A percentile compares a stretch with the other conserved stretches of the same genome.
phyloP scores from a whole-genome alignment of 2,113 vertebrate species.

The Odocoileus virginianus region DNA sequence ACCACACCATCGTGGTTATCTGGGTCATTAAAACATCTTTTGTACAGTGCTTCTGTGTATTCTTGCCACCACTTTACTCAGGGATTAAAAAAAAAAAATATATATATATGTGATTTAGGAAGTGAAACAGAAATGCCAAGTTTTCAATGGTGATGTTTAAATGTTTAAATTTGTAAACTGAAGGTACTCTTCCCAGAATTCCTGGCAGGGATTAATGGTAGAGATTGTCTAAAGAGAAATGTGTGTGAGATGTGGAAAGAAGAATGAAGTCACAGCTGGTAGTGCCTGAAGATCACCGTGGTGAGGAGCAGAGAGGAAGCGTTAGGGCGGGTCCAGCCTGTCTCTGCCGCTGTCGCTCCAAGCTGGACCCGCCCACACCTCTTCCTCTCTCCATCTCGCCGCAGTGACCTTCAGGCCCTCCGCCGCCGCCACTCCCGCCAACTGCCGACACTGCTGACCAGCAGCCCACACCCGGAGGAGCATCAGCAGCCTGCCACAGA shows the following conservation, averaged over 20 bases:
- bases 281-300: neutral
- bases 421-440: neutral
- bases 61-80: neutral
- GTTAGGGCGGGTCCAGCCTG: accelerated
- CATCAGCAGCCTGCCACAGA: neutral
- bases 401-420: neutral
- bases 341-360: neutral
- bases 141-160: neutral
- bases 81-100: neutral
- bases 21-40: neutral
- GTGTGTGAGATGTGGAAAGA: neutral
- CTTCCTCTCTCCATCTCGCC: neutral
- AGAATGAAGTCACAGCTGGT: neutral
- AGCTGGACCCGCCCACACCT: neutral
- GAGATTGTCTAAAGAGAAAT: neutral
- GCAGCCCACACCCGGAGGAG: accelerated
- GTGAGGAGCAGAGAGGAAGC: neutral
- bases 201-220: neutral
- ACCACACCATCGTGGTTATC: neutral
- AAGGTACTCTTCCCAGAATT: neutral
- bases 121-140: neutral
- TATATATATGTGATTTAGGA: neutral
- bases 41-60: neutral
- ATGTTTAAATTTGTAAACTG: neutral
- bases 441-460: neutral